Evolutionary conservation across 2,113 vertebrate genomes (phyloP).

Genomic region (Neolamprologus fasciatus): DNA sequence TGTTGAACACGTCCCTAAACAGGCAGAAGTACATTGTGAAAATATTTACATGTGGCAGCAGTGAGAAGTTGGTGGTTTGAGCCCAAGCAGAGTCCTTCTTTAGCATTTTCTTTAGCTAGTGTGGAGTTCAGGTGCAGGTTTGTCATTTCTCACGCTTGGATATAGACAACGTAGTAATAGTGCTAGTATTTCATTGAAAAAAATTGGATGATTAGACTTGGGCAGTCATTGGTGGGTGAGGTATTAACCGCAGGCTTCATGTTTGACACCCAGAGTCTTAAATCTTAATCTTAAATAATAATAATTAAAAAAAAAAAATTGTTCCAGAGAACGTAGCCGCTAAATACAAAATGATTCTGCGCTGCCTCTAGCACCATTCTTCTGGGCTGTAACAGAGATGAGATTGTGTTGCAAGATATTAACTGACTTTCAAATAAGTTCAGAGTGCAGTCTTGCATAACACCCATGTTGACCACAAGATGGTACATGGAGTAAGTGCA

Average conservation of each 20-base stretch:
- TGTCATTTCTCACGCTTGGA: neutral
- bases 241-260: neutral
- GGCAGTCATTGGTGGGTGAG: neutral
- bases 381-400: neutral
- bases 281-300: neutral
- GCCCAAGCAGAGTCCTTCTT: neutral
- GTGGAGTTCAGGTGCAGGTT: neutral
- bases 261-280: neutral
- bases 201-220: accelerated
- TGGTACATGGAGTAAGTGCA: neutral
- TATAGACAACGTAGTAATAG: neutral
- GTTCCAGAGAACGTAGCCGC: neutral
- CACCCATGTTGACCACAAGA: neutral
- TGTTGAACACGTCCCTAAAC: accelerated
- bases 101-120: neutral
- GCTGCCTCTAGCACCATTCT: neutral
- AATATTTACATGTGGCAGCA: neutral
- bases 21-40: neutral
- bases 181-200: neutral
- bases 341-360: neutral
- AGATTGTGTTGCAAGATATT: neutral
- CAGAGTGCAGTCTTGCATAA: neutral
- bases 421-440: neutral
- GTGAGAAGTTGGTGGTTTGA: neutral
- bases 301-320: neutral